Base-by-base conservation (phyloP, 2,113 vertebrate species). In the Microcebus ravelobensis region DNA sequence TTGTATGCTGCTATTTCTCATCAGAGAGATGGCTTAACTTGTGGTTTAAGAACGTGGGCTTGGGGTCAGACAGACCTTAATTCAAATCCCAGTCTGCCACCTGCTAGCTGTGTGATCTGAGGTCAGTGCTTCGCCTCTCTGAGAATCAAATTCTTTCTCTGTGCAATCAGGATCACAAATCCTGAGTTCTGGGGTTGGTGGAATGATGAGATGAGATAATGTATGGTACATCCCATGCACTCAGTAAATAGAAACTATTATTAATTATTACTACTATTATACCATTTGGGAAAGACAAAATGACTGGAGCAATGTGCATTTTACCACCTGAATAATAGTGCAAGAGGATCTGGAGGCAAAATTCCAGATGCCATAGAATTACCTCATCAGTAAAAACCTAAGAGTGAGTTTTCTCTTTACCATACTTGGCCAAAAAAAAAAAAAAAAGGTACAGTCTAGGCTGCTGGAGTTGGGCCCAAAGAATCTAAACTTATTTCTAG, bases 91-190 rank as follows among this genome's bases (percentile, higher is more conserved):
- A 91, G 27, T 21, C 34, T 95, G 71, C 21, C 39, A 12, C 57
- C 61, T 83, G 48, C 67, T 42, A 84, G 81, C 39, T 71, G 42
- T 93, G 57, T 59, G 71, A 80, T 76, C 42, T 36, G 31, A n/a
- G 27, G 48, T 11, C 86, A 48, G 2, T 45, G 55, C 63, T 73
- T 57, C 21, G 27, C 17, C 20, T 95, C 96, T 74, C 2, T 36
- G 79, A 89, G 27, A 23, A 82, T 59, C 91, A 83, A 42, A 57
- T 86, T 93, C 67, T 94, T 90, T 63, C 45, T 94, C 50, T 74
- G 39, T 55, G 74, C n/a, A 71, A 31, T 27, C 50, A 45, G 15
- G 15, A 14, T 89, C 39, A 48, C 45, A 85, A 94, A 84, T 34
- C 25, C 15, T 31, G 1, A 45, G n/a, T 83, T 57, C 68, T 65